Percentiles rank a stretch among this genome's conserved stretches.
Conservation (phyloP, 2,888 invertebrate genomes). For the Macrophya alboannulata region DNA sequence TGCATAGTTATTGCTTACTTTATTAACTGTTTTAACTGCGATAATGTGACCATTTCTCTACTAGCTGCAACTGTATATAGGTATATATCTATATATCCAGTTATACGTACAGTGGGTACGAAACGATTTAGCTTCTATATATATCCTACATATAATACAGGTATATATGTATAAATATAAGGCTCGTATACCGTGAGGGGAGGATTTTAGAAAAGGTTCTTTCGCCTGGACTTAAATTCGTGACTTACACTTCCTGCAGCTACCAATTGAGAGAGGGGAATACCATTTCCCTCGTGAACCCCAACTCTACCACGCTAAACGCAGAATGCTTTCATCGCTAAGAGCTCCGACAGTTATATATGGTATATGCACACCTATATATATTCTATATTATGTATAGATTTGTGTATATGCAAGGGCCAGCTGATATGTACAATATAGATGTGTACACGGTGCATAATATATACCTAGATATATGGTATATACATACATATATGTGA, state of each 20-base stretch:
- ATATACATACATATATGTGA: background rate
- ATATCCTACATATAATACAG: background rate
- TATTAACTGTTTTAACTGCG: conserved; percentile 66
- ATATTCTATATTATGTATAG: background rate
- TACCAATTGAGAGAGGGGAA: conserved; percentile 31
- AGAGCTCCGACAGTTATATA: conserved; percentile 1
- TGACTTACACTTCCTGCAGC: conserved; percentile 22
- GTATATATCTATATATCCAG: background rate
- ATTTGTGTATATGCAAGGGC: no score
- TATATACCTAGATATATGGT: background rate
- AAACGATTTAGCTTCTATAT: conserved; percentile 33
- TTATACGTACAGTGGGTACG: background rate
- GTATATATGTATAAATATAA: background rate
- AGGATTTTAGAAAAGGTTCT: conserved; percentile 18
- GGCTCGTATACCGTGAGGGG: background rate
- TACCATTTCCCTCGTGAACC: conserved; percentile 8
- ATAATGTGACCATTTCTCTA: conserved; percentile 64
- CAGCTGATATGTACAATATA: no score
- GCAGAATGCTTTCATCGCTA: conserved; percentile 31
- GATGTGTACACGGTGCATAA: background rate
- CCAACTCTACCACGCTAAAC: conserved; percentile 15
- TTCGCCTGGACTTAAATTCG: conserved; percentile 31
- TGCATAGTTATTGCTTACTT: conserved; percentile 65
- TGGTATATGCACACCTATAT: background rate
- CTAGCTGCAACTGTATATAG: background rate